These are phyloP conservation scores for Orthosia incerta DNA, from an alignment of 2,888 invertebrate genomes.

Conservation along the genomic window DNA sequence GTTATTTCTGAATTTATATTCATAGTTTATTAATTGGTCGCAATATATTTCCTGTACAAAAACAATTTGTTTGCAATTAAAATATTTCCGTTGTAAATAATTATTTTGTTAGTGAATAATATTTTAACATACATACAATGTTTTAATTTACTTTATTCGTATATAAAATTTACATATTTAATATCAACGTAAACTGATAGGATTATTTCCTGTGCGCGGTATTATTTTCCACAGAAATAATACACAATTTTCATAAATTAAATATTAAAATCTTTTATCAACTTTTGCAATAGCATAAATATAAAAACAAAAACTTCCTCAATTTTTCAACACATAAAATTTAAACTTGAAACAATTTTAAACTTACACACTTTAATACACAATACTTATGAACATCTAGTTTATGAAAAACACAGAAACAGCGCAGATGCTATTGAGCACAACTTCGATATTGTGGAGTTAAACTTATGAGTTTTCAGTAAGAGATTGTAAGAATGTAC, in stretches of 20 bases:
- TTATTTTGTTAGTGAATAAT: background rate
- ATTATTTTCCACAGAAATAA: background rate
- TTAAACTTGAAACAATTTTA: slow-evolving; percentile 24
- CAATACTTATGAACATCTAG: slow-evolving; percentile 32
- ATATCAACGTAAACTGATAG: background rate
- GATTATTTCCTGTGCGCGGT: background rate
- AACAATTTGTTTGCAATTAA: slow-evolving; percentile 33
- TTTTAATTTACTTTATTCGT: background rate
- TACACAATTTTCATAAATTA: background rate
- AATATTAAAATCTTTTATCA: no score
- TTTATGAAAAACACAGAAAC: slow-evolving; percentile 67
- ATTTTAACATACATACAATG: background rate
- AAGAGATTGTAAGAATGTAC: slow-evolving; percentile 45
- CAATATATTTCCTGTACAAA: slow-evolving; percentile 53
- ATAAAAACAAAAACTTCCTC: slow-evolving; percentile 4
- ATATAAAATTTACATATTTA: no score
- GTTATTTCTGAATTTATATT: slow-evolving; percentile 48
- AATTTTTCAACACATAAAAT: slow-evolving; percentile 18
- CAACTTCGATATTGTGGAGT: slow-evolving; percentile 66
- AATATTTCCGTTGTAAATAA: slow-evolving; percentile 9
- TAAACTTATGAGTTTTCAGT: slow-evolving; percentile 70
- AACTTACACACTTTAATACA: slow-evolving; percentile 24
- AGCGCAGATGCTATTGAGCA: slow-evolving; percentile 72
- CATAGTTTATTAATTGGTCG: slow-evolving; percentile 47
- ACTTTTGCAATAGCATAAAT: background rate